phyloP scores from a whole-genome alignment of 2,113 vertebrate genomes.

The Crotophaga sulcirostris region DNA sequence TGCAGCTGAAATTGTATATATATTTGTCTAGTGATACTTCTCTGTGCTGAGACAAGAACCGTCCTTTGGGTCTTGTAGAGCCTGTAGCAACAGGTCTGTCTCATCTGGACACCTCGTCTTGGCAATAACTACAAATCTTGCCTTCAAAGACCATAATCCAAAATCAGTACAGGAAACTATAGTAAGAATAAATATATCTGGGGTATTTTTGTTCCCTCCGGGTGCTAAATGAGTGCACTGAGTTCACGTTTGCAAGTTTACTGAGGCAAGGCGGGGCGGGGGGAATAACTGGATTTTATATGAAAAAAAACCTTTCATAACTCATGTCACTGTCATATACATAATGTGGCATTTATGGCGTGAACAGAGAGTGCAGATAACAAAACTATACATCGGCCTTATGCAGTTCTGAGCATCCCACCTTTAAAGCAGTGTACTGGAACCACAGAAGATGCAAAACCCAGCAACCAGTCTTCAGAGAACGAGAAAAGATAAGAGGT shows the following conservation, averaged over 20 bases:
- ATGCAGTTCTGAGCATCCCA: neutral
- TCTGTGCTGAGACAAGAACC: constrained; percentile 8
- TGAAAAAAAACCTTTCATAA: neutral
- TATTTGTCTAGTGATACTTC: neutral
- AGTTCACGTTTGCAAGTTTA: neutral
- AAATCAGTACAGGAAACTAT: neutral
- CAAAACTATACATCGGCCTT: neutral
- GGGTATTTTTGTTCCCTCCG: neutral
- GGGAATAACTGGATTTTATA: neutral
- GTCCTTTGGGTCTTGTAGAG: neutral
- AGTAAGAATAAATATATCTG: neutral
- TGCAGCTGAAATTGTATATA: neutral
- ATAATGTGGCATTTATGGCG: neutral
- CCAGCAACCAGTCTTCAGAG: neutral
- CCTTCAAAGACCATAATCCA: neutral
- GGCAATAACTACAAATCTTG: neutral
- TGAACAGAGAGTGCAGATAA: neutral
- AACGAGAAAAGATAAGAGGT: neutral
- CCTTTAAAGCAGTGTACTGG: neutral
- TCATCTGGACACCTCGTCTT: neutral
- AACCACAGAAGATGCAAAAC: neutral
- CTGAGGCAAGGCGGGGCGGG: neutral
- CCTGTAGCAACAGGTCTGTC: neutral
- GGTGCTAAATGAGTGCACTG: neutral
- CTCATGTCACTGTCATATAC: neutral